Conservation (phyloP, 1,140 invertebrate genomes). For the Magallana angulata region DNA sequence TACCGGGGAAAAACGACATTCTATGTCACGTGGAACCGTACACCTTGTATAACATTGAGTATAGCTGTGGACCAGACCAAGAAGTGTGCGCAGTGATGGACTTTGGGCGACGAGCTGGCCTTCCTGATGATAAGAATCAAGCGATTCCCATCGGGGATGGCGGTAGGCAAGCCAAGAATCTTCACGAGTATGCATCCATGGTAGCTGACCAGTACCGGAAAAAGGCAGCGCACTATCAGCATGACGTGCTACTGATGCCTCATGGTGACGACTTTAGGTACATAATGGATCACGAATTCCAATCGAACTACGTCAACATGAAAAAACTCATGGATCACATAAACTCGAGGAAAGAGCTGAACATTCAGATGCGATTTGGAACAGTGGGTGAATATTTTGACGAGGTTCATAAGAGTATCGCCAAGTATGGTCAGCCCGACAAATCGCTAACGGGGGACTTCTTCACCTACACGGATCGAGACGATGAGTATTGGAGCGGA, state of each 20-base stretch:
- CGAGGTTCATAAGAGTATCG: constrained; percentile 82
- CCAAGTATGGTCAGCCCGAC: constrained; percentile 33
- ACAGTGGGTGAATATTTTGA: constrained; percentile 97
- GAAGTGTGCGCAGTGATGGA: constrained; percentile 99
- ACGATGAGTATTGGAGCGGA: constrained; percentile 97
- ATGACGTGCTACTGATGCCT: constrained; percentile 92
- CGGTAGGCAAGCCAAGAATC: constrained; percentile 88
- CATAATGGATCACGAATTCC: constrained; percentile 94
- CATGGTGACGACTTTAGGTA: constrained; percentile 98
- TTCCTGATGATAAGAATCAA: constrained; percentile 87
- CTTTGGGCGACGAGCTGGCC: constrained; percentile 84
- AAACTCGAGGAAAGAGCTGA: constrained; percentile 85
- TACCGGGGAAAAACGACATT: constrained; percentile 85
- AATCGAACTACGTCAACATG: constrained; percentile 95
- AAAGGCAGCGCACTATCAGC: constrained; percentile 94
- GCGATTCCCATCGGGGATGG: constrained; percentile 87
- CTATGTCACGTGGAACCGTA: constrained; percentile 99
- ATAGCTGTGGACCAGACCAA: constrained; percentile 98
- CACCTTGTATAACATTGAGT: constrained; percentile 98
- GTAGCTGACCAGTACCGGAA: constrained; percentile 98
- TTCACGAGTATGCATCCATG: constrained; percentile 87
- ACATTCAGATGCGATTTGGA: constrained; percentile 94
- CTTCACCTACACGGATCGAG: constrained; percentile 97
- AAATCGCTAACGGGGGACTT: constrained; percentile 92
- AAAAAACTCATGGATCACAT: constrained; percentile 95